These are phyloP conservation scores for Platichthys stellatus DNA, from an alignment of 2,113 vertebrate species.

Conservation along the genomic window DNA sequence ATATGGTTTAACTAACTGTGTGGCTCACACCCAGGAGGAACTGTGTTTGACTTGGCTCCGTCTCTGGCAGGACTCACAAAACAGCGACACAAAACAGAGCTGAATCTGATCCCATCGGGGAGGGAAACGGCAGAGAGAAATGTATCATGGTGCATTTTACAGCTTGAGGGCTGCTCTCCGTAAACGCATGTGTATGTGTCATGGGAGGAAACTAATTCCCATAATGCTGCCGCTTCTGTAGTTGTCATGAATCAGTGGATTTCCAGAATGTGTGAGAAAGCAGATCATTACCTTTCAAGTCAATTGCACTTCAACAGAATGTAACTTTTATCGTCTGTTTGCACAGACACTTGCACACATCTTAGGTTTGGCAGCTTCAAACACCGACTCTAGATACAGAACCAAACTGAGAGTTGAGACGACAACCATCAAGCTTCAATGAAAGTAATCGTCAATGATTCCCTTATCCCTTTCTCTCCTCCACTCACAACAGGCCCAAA, in stretches of 20 bases:
- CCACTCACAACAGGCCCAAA: conserved; percentile 81
- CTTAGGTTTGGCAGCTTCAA: not conserved
- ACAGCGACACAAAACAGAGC: conserved; percentile 12
- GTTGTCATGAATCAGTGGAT: not conserved
- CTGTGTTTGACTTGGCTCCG: conserved; percentile 53
- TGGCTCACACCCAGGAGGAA: conserved; percentile 36
- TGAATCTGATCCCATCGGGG: conserved; percentile 24
- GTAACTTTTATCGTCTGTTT: conserved; percentile 23
- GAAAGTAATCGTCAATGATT: not conserved
- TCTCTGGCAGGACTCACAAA: conserved; percentile 14
- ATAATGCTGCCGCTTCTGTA: not conserved
- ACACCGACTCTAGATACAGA: not conserved
- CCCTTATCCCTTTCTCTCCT: not conserved
- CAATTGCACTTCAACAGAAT: conserved; percentile 32
- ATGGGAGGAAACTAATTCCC: conserved; percentile 9
- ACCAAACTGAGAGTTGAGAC: not conserved
- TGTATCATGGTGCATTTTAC: conserved; percentile 38
- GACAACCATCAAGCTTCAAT: not conserved
- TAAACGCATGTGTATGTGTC: conserved; percentile 19
- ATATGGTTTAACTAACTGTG: conserved; percentile 50
- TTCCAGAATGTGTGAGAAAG: conserved; percentile 2
- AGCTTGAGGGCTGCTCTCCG: conserved; percentile 18
- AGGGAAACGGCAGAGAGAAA: conserved; percentile 15
- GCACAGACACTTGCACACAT: conserved; percentile 10
- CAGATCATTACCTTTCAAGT: conserved; percentile 24